A percentile compares a stretch with the other conserved stretches of the same genome.
These are phyloP conservation scores for Hypocryptadius cinnamomeus DNA, from an alignment of 2,113 vertebrate species.

Conservation along the genomic window DNA sequence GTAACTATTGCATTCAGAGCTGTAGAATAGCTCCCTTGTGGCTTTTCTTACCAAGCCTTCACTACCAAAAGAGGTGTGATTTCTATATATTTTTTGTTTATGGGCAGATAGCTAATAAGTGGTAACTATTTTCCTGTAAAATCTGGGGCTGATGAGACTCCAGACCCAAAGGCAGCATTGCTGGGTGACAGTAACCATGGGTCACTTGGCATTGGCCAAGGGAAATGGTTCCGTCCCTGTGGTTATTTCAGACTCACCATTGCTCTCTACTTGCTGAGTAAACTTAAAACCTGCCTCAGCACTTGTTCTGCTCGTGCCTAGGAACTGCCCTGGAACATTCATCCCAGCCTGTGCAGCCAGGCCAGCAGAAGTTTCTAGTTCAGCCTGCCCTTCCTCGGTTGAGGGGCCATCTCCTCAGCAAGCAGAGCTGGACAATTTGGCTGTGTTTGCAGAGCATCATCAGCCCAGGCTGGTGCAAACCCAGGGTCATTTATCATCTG, in stretches of 20 bases:
- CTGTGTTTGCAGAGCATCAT: neutral
- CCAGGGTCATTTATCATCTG: neutral
- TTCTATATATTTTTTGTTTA: neutral
- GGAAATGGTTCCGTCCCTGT: neutral
- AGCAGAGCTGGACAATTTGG: neutral
- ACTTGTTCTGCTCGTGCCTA: neutral
- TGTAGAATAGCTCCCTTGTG: neutral
- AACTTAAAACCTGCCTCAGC: neutral
- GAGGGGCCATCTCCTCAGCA: neutral
- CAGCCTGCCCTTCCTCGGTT: neutral
- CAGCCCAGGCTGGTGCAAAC: neutral
- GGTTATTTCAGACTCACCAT: neutral
- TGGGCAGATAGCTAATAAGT: neutral
- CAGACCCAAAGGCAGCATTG: neutral
- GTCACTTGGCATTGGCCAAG: neutral
- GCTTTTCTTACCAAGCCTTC: neutral
- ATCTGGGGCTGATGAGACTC: neutral
- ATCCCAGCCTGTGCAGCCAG: neutral
- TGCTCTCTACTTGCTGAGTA: neutral
- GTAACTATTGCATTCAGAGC: neutral
- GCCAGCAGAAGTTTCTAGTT: neutral
- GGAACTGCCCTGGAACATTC: neutral
- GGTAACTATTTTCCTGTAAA: neutral
- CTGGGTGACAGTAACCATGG: neutral
- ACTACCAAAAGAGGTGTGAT: neutral